phyloP scores from a whole-genome alignment of 1,140 invertebrate species.

The Schlechtendalia chinensis region DNA sequence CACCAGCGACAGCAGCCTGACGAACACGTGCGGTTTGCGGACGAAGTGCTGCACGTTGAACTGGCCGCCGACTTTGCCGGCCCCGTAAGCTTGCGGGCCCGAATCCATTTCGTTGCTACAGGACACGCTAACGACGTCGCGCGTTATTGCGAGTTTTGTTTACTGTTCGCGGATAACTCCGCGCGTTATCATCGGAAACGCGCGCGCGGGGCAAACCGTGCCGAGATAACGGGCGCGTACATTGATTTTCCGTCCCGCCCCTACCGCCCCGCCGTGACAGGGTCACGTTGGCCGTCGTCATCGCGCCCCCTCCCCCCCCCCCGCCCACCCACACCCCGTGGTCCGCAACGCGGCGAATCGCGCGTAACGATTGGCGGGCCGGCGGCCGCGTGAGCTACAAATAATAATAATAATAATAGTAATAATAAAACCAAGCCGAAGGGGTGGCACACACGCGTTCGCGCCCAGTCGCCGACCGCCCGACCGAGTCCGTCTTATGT shows the following conservation, averaged over 20 bases:
- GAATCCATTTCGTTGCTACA: constrained; percentile 24
- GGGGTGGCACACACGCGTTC: too few species aligned
- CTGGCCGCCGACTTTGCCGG: constrained; percentile 37
- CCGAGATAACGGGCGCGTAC: constrained; percentile 27
- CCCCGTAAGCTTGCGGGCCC: constrained; percentile 49
- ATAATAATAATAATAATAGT: too few species aligned
- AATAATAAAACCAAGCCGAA: too few species aligned
- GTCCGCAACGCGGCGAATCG: not conserved
- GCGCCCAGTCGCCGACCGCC: too few species aligned
- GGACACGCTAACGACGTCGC: not conserved
- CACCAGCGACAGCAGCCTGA: constrained; percentile 48
- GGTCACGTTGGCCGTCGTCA: not conserved
- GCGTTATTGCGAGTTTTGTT: not conserved
- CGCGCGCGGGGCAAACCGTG: not conserved
- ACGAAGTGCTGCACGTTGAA: constrained; percentile 48
- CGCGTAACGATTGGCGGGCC: too few species aligned
- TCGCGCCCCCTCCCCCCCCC: not conserved
- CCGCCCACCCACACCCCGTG: not conserved
- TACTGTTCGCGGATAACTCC: not conserved
- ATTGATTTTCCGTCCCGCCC: constrained; percentile 35
- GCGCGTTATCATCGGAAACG: constrained; percentile 10
- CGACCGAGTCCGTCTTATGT: too few species aligned
- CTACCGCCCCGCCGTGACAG: not conserved
- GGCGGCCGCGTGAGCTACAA: not conserved
- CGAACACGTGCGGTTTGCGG: constrained; percentile 44